Percentiles rank a stretch among this genome's conserved stretches.
Evolutionary conservation across 2,888 invertebrate genomes (phyloP).

Genomic region (Cotesia congregata): DNA sequence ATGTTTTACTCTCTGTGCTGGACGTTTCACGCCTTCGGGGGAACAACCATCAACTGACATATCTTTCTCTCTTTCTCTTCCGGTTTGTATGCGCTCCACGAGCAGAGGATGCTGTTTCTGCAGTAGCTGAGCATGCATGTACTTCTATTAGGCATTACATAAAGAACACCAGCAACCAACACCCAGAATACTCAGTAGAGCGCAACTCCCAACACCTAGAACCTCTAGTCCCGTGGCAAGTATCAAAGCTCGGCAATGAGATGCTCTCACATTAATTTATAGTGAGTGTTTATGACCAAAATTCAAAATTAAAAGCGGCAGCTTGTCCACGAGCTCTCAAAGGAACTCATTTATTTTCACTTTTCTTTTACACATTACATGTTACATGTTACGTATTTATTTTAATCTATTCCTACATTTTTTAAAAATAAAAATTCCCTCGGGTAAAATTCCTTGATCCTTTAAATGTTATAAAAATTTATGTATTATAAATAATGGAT

Average conservation of each 20-base stretch:
- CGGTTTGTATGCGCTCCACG: no score
- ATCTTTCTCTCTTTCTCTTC: background rate
- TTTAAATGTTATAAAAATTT: background rate
- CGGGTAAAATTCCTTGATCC: background rate
- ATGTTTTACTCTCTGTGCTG: constrained; percentile 13
- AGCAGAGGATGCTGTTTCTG: background rate
- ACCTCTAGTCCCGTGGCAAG: background rate
- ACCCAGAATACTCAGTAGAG: background rate
- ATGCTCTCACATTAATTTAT: constrained; percentile 4
- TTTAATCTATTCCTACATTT: no score
- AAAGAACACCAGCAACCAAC: background rate
- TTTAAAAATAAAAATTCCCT: background rate
- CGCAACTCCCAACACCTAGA: background rate
- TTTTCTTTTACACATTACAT: background rate
- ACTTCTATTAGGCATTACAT: background rate
- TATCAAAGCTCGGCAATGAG: constrained; percentile 11
- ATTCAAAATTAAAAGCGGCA: constrained; percentile 9
- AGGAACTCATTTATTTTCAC: background rate
- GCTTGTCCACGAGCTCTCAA: background rate
- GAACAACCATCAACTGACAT: background rate
- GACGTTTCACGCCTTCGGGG: constrained; percentile 15
- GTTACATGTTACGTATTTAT: background rate
- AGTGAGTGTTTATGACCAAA: constrained; percentile 9
- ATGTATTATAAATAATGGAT: background rate
- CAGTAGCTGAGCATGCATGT: background rate